Conservation (phyloP, 2,113 vertebrate species). For the Anseranas semipalmata region DNA sequence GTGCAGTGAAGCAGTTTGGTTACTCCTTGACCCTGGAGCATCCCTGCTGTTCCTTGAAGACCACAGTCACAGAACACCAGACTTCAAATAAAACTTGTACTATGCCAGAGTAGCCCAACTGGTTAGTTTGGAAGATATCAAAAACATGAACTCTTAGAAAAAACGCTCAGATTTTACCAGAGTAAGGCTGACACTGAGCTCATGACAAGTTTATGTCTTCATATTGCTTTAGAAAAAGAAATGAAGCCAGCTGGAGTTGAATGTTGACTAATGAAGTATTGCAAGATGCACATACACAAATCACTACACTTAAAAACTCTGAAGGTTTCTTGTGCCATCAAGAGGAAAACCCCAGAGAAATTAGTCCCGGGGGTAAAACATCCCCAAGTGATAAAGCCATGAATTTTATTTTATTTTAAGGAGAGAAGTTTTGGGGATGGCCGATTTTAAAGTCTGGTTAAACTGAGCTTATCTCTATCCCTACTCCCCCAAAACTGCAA, state of each 20-base stretch:
- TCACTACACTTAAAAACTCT: neutral
- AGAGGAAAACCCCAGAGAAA: neutral
- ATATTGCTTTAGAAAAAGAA: neutral
- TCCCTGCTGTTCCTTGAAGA: neutral
- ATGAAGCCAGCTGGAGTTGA: neutral
- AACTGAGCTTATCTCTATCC: neutral
- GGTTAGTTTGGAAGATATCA: neutral
- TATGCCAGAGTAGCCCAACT: neutral
- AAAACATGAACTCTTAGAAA: neutral
- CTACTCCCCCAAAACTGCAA: neutral
- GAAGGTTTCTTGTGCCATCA: neutral
- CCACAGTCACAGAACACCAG: neutral
- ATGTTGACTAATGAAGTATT: neutral
- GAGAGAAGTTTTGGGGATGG: neutral
- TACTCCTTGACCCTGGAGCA: neutral
- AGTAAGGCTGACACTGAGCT: neutral
- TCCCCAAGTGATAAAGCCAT: rapidly evolving
- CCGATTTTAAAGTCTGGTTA: neutral
- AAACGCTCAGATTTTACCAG: neutral
- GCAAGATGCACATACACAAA: neutral
- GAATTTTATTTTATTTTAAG: neutral
- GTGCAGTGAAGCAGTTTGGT: neutral
- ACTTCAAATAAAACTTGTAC: neutral
- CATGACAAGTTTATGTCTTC: neutral
- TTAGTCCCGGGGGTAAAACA: neutral